Base-by-base conservation (phyloP, 2,888 invertebrate species). In the Polydrusus tereticollis region DNA sequence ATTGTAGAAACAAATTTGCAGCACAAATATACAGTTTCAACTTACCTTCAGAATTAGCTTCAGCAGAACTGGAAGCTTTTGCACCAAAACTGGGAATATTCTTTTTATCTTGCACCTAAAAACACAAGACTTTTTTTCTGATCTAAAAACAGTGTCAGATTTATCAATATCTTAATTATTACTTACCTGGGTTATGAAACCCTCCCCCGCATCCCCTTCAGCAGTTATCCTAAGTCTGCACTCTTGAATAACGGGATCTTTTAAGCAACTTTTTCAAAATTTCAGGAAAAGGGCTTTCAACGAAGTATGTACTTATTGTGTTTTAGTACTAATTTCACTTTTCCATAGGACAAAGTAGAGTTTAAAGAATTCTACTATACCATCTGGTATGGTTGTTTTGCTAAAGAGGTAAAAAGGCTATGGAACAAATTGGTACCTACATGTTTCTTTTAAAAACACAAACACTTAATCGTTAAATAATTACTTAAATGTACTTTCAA, bases 301-400 rank as follows among this genome's bases (percentile, higher is more conserved):
- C 95, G 82, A 97, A 94, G 86, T 98, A n/a, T n/a, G n/a, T n/a
- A 98, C 85, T 91, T 92, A 85, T 99, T 99, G 83, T 98, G 98
- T 85, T 99, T 99, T 67, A 99, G 87, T 0, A 99, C 98, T 65
- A 99, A 89, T 86, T 99, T 99, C 0, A 95, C 97, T 88, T 99
- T 99, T 55, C 99, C 99, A 86, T 99, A 99, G 0, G 98, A 99
- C 14, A 98, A 86, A 0, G 99, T 99, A 99, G 6, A 98, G 87
- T 84, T 95, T 91, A 77, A 99, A 98, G 83, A 99, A 99, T 83
- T 98, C 95, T 47, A 96, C 89, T 75, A 99, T 99, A 23, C 98
- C 99, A 29, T 94, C 93, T 0, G 99, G 99, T 68, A 99, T 91
- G 18, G 92, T 90, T 1, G 98, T 98, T 87, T 99, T 99, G 86